Evolutionary conservation across 2,797 vertebrate species (phyloP).

Genomic region (Limosa lapponica): DNA sequence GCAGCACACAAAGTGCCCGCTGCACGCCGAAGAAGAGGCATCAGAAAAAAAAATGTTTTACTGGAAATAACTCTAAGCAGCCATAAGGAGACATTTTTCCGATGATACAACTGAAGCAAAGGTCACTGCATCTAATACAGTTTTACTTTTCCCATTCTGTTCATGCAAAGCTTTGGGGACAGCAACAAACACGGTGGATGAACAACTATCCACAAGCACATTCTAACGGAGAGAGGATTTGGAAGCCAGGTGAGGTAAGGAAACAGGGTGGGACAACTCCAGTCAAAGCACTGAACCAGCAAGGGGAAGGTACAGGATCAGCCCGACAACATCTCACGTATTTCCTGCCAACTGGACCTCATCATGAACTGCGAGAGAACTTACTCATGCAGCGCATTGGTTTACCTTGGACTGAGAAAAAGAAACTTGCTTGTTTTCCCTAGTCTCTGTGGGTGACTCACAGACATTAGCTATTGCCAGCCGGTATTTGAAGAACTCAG

Average conservation of each 20-base stretch:
- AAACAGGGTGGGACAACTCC: neutral
- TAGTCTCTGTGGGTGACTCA: neutral
- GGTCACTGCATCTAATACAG: neutral
- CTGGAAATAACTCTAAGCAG: neutral
- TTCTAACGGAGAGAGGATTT: neutral
- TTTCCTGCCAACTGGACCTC: slow-evolving; percentile 1
- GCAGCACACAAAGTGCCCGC: neutral
- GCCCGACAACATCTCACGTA: neutral
- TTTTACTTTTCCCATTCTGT: neutral
- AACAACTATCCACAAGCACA: neutral
- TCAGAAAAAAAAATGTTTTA: neutral
- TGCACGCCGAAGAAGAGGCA: neutral
- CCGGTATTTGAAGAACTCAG: neutral
- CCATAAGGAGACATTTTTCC: neutral
- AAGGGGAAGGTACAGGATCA: neutral
- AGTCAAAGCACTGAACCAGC: neutral
- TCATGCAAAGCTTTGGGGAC: accelerated
- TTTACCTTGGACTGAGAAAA: slow-evolving; percentile 24
- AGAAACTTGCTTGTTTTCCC: neutral
- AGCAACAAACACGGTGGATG: neutral
- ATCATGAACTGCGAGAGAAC: neutral
- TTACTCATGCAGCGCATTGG: neutral
- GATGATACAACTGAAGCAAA: neutral
- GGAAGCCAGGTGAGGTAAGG: neutral
- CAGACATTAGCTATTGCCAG: neutral